Percentiles rank a stretch among this genome's conserved stretches.
Conservation (phyloP, 2,888 invertebrate species). For the Cataglyphis albicans region DNA sequence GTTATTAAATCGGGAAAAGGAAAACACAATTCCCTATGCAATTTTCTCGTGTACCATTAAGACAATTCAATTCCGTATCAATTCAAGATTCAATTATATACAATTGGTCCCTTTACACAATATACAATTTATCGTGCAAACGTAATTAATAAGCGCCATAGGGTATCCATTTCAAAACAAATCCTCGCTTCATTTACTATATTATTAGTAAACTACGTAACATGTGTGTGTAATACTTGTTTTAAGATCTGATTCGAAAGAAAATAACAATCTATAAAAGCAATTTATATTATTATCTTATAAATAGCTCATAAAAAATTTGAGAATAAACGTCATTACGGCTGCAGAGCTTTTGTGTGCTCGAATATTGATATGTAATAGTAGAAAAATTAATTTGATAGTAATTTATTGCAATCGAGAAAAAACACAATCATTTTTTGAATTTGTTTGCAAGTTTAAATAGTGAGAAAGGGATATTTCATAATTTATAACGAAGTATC, state of each 20-base stretch:
- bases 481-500: not conserved
- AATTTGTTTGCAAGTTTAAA: not conserved
- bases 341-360: not conserved
- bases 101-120: not conserved
- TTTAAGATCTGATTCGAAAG: not conserved
- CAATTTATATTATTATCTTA: not conserved
- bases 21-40: not conserved
- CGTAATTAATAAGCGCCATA: slow-evolving; percentile 14
- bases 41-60: slow-evolving; percentile 9
- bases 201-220: not conserved
- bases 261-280: not conserved
- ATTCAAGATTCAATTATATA: slow-evolving; percentile 32
- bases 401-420: slow-evolving; percentile 1
- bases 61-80: slow-evolving; percentile 24
- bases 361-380: not conserved
- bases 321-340: not conserved
- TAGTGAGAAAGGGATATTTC: not conserved
- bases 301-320: not conserved
- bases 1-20: slow-evolving; percentile 31
- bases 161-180: not conserved
- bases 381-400: slow-evolving; percentile 10
- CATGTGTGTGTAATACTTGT: not conserved
- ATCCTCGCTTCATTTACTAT: slow-evolving; percentile 4
- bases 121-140: slow-evolving; percentile 7
- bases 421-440: not conserved